Conservation (phyloP, 2,888 invertebrate species). For the Sphecodes monilicornis region DNA sequence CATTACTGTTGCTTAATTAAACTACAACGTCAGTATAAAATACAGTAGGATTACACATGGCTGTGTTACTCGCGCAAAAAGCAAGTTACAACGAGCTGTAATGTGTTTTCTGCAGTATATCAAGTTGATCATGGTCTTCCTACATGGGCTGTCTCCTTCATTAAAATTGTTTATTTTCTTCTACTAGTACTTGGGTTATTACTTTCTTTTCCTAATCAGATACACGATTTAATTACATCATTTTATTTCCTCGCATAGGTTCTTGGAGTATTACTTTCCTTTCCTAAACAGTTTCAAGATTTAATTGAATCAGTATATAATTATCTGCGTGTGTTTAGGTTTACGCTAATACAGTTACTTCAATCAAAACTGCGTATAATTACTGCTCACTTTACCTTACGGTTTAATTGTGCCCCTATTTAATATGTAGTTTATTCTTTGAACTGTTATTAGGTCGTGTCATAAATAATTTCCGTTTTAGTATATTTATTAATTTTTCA, state of each 20-base stretch:
- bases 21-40: not conserved
- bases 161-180: not conserved
- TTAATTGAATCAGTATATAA: not conserved
- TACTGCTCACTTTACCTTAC: not conserved
- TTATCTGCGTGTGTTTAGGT: not conserved
- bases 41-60: not conserved
- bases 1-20: not conserved
- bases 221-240: not conserved
- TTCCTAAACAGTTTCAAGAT: not conserved
- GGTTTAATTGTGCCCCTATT: too few relatives aligned
- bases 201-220: not conserved
- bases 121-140: not conserved
- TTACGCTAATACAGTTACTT: not conserved
- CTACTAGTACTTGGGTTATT: not conserved
- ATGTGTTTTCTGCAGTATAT: not conserved
- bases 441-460: too few relatives aligned
- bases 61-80: not conserved
- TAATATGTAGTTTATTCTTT: too few relatives aligned
- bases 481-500: too few relatives aligned
- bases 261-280: not conserved
- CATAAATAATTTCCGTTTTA: too few relatives aligned
- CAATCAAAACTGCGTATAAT: not conserved
- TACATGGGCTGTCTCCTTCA: not conserved
- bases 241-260: not conserved
- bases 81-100: not conserved